Evolutionary conservation across 2,888 invertebrate species (phyloP).

Genomic region (Pollenia angustigena): DNA sequence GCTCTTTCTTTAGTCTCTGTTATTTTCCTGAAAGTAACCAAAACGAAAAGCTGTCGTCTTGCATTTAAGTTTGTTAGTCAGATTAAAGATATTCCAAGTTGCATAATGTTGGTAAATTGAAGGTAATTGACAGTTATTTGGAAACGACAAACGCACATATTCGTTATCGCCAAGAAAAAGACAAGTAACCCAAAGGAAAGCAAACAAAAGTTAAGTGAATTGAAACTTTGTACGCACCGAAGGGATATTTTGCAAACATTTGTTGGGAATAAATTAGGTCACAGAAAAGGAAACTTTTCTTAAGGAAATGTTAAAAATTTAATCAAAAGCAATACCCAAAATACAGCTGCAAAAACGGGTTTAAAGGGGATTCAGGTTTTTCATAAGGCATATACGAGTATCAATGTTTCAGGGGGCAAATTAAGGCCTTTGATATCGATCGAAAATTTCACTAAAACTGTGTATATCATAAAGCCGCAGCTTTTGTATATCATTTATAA

Average conservation of each 20-base stretch:
- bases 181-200: neutral
- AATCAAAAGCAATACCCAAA: too few species aligned
- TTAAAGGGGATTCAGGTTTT: too few species aligned
- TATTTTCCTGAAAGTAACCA: neutral
- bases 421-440: too few species aligned
- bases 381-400: too few species aligned
- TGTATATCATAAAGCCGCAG: too few species aligned
- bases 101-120: constrained; percentile 62
- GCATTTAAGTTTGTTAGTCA: constrained; percentile 46
- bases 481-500: too few species aligned
- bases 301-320: too few species aligned
- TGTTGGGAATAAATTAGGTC: too few species aligned
- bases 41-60: neutral
- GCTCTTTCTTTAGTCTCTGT: neutral
- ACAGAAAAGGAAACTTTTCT: too few species aligned
- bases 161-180: neutral
- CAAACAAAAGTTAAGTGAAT: constrained; percentile 11
- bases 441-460: too few species aligned
- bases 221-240: neutral
- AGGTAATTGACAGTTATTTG: constrained; percentile 67
- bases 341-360: too few species aligned
- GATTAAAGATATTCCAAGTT: constrained; percentile 29
- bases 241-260: neutral
- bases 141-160: neutral
- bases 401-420: too few species aligned